Evolutionary conservation across 2,888 invertebrate species (phyloP), one percentile per base, ranked within the genome.

Genomic region (Nephrocerus scutellatus): DNA sequence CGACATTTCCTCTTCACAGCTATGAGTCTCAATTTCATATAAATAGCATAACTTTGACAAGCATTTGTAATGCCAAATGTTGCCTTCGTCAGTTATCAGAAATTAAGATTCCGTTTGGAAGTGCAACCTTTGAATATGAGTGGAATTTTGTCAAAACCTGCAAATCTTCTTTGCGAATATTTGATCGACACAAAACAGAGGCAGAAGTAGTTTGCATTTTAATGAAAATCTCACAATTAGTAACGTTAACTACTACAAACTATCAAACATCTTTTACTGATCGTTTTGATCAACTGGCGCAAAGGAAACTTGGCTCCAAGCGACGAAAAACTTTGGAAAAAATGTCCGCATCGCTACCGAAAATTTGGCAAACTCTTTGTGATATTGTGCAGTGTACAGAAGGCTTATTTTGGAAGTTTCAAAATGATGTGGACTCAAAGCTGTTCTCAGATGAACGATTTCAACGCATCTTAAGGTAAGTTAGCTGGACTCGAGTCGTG

Each of bases 21-120:
- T 59, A 60, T 46, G 48, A 50, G 44, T 57, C 54, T 35, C 42
- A 44, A 30, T 56, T 54, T 29, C 58, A 59, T 48, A 41, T 53
- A 16, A 59, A 56, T 46, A 38, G 41, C 13, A 8, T 46, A 5
- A 30, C 36, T 14, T 20, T 36, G 23, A 33, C 43, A n/a, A 12
- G 2, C 14, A 8, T 25, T 20, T 37, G 13, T 6, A 30, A 8
- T 24, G 13, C 18, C 26, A 41, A 43, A 9, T 35, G 24, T 4
- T n/a, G n/a, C n/a, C n/a, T n/a, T n/a, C n/a, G n/a, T n/a, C n/a
- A n/a, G n/a, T n/a, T n/a, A n/a, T n/a, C n/a, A n/a, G n/a, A n/a
- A n/a, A n/a, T n/a, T n/a, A n/a, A n/a, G n/a, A n/a, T n/a, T 12
- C 30, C 18, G 19, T 30, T 30, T 30, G 18, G 12, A 6, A 18